Evolutionary conservation across 2,888 invertebrate genomes (phyloP), one percentile per base, ranked within the genome.

Genomic region (Melanostoma mellinum): DNA sequence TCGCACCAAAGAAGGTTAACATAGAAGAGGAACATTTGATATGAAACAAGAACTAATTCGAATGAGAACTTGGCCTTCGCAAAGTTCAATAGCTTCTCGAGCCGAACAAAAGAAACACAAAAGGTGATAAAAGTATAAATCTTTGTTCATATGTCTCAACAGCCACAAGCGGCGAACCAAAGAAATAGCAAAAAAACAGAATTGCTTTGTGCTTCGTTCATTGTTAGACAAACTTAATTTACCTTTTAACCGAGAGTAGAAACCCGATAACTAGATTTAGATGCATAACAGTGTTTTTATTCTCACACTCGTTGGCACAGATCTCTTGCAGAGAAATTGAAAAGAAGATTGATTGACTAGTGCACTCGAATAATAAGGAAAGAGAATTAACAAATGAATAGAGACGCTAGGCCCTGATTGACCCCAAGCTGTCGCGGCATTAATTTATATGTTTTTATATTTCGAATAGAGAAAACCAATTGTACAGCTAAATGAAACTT

Each of bases 41-140:
- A 20, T 20, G 40, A 63, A 63, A 63, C 30, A 58, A 74, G 58
- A 76, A 63, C 52, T 20, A 75, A 63, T 40, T 20, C 36, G 69
- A 75, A 63, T 58, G 67, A 77, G 77, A 81, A 72, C 73, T 73
- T 82, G 82, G 82, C 82, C 82, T 82, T 82, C 78, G 65, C 42
- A 78, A 74, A 74, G 82, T 82, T 82, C 82, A 82, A 78, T 69
- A 73, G 61, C 78, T 65, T 74, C 53, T 48, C 52, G 63, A 40
- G 38, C 20, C 20, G 20, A 20, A 20, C 65, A 50, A 68, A 61
- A 60, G 35, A 56, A 55, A 20, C n/a, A 20, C 48, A 65, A 5
- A 38, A 48, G 3, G 8, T 20, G 20, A 20, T 20, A 20, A 20
- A 20, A 20, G 20, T 20, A 20, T 20, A 20, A 20, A 20, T 20